phyloP scores from a whole-genome alignment of 2,797 vertebrate genomes.

The Vipera latastei region DNA sequence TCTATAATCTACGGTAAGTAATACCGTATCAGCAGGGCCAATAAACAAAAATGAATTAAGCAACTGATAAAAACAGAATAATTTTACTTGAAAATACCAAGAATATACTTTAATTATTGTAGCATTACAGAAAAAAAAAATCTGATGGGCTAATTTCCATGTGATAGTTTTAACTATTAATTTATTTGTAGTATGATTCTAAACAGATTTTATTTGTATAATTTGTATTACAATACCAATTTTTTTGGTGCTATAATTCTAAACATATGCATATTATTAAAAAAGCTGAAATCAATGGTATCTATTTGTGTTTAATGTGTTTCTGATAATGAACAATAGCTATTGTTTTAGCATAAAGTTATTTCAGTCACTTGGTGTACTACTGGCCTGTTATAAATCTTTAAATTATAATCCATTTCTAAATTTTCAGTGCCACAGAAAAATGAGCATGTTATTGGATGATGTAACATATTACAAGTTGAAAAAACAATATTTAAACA shows the following conservation, averaged over 20 bases:
- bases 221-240: not conserved
- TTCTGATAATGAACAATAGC: not conserved
- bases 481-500: constrained; percentile 31
- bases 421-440: constrained; percentile 1
- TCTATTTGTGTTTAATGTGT: not conserved
- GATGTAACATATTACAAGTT: not conserved
- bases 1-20: not conserved
- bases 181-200: not conserved
- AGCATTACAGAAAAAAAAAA: not conserved
- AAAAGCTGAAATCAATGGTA: not conserved
- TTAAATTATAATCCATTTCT: not conserved
- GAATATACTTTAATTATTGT: constrained; percentile 12
- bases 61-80: not conserved
- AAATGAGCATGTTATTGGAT: not conserved
- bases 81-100: not conserved
- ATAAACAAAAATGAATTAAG: not conserved
- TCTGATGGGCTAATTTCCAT: not conserved
- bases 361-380: not conserved
- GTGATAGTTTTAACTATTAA: not conserved
- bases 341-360: not conserved
- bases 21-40: not conserved
- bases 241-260: not conserved
- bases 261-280: not conserved
- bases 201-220: not conserved
- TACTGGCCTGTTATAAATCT: not conserved